Percentiles rank a stretch among this genome's conserved stretches.
These are phyloP conservation scores for Dastarcus helophoroides DNA, from an alignment of 2,888 invertebrate species.

Conservation along the genomic window DNA sequence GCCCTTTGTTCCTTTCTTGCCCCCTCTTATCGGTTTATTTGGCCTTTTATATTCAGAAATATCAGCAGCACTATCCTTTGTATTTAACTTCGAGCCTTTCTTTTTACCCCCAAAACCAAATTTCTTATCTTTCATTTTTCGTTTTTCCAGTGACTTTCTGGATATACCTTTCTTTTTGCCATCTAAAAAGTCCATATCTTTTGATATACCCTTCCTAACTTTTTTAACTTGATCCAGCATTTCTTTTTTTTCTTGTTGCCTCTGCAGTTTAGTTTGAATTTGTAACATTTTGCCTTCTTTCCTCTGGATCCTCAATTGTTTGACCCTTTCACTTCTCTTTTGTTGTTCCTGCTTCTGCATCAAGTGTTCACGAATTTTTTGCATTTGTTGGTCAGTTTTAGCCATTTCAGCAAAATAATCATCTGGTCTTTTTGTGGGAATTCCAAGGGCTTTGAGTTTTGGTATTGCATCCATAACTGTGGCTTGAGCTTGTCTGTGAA, in stretches of 20 bases:
- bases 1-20: conserved; percentile 12
- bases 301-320: conserved; percentile 78
- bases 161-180: conserved; percentile 34
- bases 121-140: conserved; percentile 66
- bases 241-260: conserved; percentile 83
- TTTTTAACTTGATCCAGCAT: conserved; percentile 89
- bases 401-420: conserved; percentile 99
- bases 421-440: conserved; percentile 76
- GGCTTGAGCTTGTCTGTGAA: conserved; percentile 78
- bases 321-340: conserved; percentile 80
- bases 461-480: conserved; percentile 71
- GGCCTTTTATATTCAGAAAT: conserved; percentile 44
- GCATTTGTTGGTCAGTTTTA: conserved; percentile 95
- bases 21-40: conserved; percentile 21
- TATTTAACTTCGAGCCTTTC: conserved; percentile 78
- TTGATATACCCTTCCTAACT: conserved; percentile 73
- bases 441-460: conserved; percentile 59
- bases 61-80: conserved; percentile 63
- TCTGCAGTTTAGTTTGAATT: conserved; percentile 70
- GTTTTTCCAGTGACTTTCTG: conserved; percentile 38
- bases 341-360: conserved; percentile 75
- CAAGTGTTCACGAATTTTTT: conserved; percentile 75
- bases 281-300: conserved; percentile 86
- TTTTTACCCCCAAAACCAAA: conserved; percentile 96
- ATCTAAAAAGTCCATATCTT: conserved; percentile 71